A percentile compares a stretch with the other conserved stretches of the same genome.
Conservation (phyloP, 30 jellyfish, hydroid and myxozoan genomes). For the Hydractinia symbiolongicarpus region DNA sequence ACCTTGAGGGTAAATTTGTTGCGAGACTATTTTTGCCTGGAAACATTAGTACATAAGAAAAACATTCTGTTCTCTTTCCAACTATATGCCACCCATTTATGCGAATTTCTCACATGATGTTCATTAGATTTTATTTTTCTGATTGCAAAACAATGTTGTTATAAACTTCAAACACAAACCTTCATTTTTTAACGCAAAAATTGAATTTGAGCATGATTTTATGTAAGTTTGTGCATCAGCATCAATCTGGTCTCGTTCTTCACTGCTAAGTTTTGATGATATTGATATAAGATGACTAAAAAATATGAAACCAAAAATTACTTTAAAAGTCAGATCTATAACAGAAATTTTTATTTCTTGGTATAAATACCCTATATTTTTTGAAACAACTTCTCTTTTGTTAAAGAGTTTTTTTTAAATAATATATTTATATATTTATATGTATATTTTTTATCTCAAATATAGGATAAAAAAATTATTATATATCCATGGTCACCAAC, state of each 20-base stretch:
- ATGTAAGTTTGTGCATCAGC: slow-evolving; percentile 72
- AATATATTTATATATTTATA: not conserved
- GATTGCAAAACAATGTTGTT: not conserved
- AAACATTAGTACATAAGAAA: too few species aligned
- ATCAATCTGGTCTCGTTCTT: slow-evolving; percentile 81
- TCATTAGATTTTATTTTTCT: too few species aligned
- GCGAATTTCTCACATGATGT: too few species aligned
- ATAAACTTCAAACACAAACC: slow-evolving; percentile 30
- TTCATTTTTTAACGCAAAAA: slow-evolving; percentile 44
- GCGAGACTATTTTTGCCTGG: too few species aligned
- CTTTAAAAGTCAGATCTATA: too few species aligned
- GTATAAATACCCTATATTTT: not conserved
- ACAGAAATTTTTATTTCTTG: not conserved
- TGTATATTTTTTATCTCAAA: not conserved
- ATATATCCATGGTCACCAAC: too few species aligned
- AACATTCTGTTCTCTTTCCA: too few species aligned
- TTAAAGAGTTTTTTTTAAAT: not conserved
- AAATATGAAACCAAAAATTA: not conserved
- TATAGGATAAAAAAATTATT: too few species aligned
- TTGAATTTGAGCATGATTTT: slow-evolving; percentile 67
- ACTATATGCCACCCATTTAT: too few species aligned
- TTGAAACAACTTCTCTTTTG: not conserved
- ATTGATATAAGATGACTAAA: slow-evolving; percentile 36
- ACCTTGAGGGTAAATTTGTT: too few species aligned
- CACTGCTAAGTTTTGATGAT: slow-evolving; percentile 37